Evolutionary conservation across 2,797 vertebrate species (phyloP), one percentile per base, ranked within the genome.

Genomic region (Podargus strigoides): DNA sequence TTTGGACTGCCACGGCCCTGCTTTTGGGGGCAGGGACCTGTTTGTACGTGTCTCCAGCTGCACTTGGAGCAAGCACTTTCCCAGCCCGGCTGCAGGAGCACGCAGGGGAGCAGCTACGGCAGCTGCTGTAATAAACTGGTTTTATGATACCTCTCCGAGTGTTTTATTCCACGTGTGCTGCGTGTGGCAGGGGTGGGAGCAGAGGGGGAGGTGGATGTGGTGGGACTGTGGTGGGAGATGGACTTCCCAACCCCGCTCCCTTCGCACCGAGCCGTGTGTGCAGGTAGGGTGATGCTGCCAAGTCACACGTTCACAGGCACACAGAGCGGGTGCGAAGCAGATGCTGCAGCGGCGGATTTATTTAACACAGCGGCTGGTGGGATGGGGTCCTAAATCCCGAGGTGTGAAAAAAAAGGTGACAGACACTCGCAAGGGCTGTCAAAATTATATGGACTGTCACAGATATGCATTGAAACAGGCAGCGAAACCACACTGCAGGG

Each of bases 71-170:
- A 92, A 96, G 95, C 94, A 85, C 90, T 91, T 96, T 82, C 72
- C 90, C 36, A 34, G 87, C 80, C 87, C 32, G 19, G 42, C 95
- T 75, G 92, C 10, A 70, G 47, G 81, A 93, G 93, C 91, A 66
- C n/a, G 69, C 60, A 41, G 92, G 83, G 95, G 90, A 58, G 89
- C 96, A 87, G 93, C 94, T 68, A 59, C 7, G 50, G 94, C 94
- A 96, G 97, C 96, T 95, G 96, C 91, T 82, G 91, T 75, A 97
- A 97, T 97, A 97, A 98, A 97, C 53, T 63, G 44, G 87, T 60
- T 94, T 94, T 86, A 76, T 15, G 81, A 86, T 30, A 93, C 59
- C 49, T 55, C 50, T 79, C 85, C 12, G 72, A 91, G 85, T 93
- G 80, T 66, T 96, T 96, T 41, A 32, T 90, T 97, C 83, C 36